phyloP scores from a whole-genome alignment of 2,797 vertebrate genomes.

The Schizopygopsis malacanthus region DNA sequence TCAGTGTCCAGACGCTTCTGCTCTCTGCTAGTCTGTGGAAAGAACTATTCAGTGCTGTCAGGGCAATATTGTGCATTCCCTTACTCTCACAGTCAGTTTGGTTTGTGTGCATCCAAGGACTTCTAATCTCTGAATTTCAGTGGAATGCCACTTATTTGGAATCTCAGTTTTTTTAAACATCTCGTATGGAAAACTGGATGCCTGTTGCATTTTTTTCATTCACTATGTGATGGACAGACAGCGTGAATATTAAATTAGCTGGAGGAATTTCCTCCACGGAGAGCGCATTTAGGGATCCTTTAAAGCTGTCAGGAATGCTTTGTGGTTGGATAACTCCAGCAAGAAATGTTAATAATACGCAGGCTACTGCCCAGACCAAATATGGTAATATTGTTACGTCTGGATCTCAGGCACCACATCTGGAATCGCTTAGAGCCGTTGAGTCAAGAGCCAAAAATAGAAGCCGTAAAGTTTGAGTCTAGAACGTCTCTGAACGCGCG shows the following conservation, averaged over 20 bases:
- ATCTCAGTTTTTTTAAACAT: slow-evolving; percentile 70
- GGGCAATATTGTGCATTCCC: slow-evolving; percentile 17
- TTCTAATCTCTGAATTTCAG: slow-evolving; percentile 73
- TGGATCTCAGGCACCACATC: slow-evolving; percentile 92
- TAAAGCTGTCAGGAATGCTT: slow-evolving; percentile 97
- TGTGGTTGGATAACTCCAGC: slow-evolving; percentile 93
- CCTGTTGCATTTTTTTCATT: slow-evolving; percentile 72
- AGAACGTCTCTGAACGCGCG: slow-evolving; percentile 45
- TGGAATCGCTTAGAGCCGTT: slow-evolving; percentile 88
- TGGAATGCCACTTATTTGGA: slow-evolving; percentile 78
- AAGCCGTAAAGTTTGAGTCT: slow-evolving; percentile 78
- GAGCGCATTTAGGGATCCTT: slow-evolving; percentile 97
- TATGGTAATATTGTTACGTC: slow-evolving; percentile 99
- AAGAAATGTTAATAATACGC: slow-evolving; percentile 97
- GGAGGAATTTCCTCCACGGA: slow-evolving; percentile 92
- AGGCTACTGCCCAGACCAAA: slow-evolving; percentile 98
- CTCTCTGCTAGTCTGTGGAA: neutral
- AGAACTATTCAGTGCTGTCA: neutral
- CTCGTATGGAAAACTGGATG: slow-evolving; percentile 81
- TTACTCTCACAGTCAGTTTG: slow-evolving; percentile 21
- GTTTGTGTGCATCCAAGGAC: slow-evolving; percentile 45
- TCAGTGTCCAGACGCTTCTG: slow-evolving; percentile 9
- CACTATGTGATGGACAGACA: slow-evolving; percentile 86
- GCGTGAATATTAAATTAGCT: slow-evolving; percentile 86
- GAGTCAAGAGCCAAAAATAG: slow-evolving; percentile 85